Evolutionary conservation across 2,113 vertebrate species (phyloP), one percentile per base, ranked within the genome.

Genomic region (Cathartes aura): DNA sequence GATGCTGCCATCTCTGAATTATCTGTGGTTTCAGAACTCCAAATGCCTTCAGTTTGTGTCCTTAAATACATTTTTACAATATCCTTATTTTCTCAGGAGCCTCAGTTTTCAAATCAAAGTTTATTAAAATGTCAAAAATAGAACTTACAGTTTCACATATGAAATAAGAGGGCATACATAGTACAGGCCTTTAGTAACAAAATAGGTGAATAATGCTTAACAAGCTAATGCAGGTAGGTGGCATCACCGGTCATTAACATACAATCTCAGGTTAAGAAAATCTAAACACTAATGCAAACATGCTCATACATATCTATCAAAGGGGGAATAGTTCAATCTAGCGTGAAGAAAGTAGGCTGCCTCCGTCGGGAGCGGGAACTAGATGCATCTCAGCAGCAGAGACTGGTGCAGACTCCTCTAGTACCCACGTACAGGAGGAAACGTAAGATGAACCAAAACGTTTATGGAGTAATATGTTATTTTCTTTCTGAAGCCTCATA

Each of bases 81-180:
- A 42, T 2, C 78, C 27, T 36, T 19, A 70, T 45, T 38, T 24
- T 59, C 94, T 94, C 87, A 42, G 0, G 9, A 97, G 95, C 87
- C 85, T 94, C 55, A 7, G 67, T 95, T 97, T 98, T 97, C 90
- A 90, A 86, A 97, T 97, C 90, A 42, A 96, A 97, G 95, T 98
- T 98, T 98, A 98, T 98, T 98, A 98, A 97, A 97, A 97, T 96
- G 97, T 95, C 96, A 97, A 97, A 97, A 97, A 89, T 97, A 97
- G 96, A 94, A 96, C 95, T 97, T 97, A 97, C 91, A 96, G 88
- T 91, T 95, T 87, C 93, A 94, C 89, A 6, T 75, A 86, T 17
- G 92, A 64, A 66, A 94, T 29, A 72, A 60, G 72, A 87, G 91
- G 87, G 90, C 8, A 32, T 78, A 91, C 82, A 82, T 8, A 42